Conservation (phyloP, 2,113 vertebrate species). For the Probosciger aterrimus region DNA sequence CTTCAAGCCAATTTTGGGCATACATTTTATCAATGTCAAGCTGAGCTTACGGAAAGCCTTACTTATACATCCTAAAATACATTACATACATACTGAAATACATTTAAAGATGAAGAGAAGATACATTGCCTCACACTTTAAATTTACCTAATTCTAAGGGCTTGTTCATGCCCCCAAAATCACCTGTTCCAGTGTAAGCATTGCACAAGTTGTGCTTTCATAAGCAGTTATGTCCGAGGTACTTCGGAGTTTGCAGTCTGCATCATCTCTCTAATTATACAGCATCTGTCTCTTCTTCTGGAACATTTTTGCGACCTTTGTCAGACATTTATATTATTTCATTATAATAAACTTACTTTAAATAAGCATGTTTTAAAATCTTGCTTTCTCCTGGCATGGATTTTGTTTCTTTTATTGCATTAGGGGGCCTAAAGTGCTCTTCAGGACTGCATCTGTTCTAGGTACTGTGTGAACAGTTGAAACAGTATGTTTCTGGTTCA, state of each 20-base stretch:
- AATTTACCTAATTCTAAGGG: constrained; percentile 27
- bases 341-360: constrained; percentile 79
- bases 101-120: neutral
- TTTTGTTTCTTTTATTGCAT: neutral
- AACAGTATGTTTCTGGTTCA: constrained; percentile 25
- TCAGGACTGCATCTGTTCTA: constrained; percentile 8
- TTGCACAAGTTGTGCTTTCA: neutral
- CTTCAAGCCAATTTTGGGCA: constrained; percentile 2
- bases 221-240: constrained; percentile 22
- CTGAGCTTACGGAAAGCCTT: neutral
- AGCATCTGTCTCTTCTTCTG: constrained; percentile 25
- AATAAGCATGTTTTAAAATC: constrained; percentile 61
- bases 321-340: constrained; percentile 73
- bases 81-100: neutral
- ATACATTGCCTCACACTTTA: constrained; percentile 22
- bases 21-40: neutral
- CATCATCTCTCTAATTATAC: constrained; percentile 14
- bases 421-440: neutral
- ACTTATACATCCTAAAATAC: neutral
- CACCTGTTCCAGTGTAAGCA: neutral
- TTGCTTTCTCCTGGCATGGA: neutral
- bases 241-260: constrained; percentile 11
- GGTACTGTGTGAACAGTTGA: neutral
- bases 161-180: neutral
- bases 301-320: constrained; percentile 63